Base-by-base conservation (phyloP, 2,888 invertebrate species). In the Ectropis crepuscularia region DNA sequence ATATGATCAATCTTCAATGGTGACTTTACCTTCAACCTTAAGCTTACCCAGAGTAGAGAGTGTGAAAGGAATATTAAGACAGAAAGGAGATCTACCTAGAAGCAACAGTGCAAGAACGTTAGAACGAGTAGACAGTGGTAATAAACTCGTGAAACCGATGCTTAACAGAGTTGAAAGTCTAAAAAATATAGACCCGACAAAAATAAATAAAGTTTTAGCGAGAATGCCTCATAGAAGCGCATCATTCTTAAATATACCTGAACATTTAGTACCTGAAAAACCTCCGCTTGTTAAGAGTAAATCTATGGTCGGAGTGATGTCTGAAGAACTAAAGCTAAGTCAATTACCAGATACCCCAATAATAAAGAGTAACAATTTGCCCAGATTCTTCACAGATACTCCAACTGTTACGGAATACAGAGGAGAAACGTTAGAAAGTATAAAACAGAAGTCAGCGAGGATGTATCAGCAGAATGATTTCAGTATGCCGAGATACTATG, bases 401-500 rank as follows among this genome's bases (percentile, higher is more conserved):
- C 90, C 93, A 5, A 75, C 86, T 0, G 63, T 90, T 5, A 79
- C 85, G 0, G 90, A 88, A 72, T 93, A 92, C 58, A 93, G 82
- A 68, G 87, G 82, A 0, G 91, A 93, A n/a, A 90, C 85, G 0
- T 73, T 93, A 38, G 88, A 92, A 65, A 89, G 91, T 65, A 89
- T 93, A 11, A 93, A 94, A 63, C 94, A 94, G 75, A 90, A 94
- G 49, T 92, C 94, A 0, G 94, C 93, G 48, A 68, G 88, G 69
- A 85, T 90, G 83, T 89, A 90, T 41, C 87, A 90, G 37, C 91
- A 93, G 66, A 85, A 85, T 54, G 95, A 95, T 68, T 94, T 93
- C 59, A 94, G 94, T 16, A 95, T 95, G 95, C 95, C 95, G 0
- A 86, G 95, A 63, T 94, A 94, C 72, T 95, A 94, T 70, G 93